Evolutionary conservation across 1,140 invertebrate genomes (phyloP), one percentile per base, ranked within the genome.

Genomic region (Tetragnatha versicolor): DNA sequence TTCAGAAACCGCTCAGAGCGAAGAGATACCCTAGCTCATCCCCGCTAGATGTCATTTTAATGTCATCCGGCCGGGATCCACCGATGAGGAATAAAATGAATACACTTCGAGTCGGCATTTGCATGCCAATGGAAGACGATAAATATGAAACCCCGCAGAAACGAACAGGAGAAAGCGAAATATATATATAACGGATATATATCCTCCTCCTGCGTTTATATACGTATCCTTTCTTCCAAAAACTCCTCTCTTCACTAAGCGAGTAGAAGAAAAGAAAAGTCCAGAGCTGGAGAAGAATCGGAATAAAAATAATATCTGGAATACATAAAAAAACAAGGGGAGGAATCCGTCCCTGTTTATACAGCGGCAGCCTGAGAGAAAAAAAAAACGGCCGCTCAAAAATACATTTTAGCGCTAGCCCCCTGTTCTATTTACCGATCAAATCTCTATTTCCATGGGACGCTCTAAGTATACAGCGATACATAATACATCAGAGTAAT

Each of bases 401-500:
- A 76, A 76, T 65, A 42, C 73, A 76, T 76, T 76, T 76, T 76
- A 76, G 53, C 73, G 60, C 58, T 51, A 35, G 45, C 25, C 29
- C 45, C 31, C 6, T 17, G 31, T 53, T 65, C 73, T 76, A 76
- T 76, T 76, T 76, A 76, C 73, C 60, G 73, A 76, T 76, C 73
- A 76, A 76, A 76, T 76, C 73, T 63, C 60, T 76, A 63, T 76
- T 76, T 76, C 73, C 73, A 76, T 65, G 53, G 58, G 20, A 37
- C 65, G 45, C 22, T 65, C 45, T 76, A 51, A 65, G 70, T 61
- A 75, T 61, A 75, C 70, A 61, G 37, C 55, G 73, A 76, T 76
- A 76, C 73, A 76, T 76, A 76, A 76, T 76, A 76, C 73, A 76
- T 76, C 73, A 76, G 73, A 63, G 60, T 76, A 76, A 76, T 76